Conservation (phyloP, 1,140 invertebrate genomes). For the Drosophila mayri region DNA sequence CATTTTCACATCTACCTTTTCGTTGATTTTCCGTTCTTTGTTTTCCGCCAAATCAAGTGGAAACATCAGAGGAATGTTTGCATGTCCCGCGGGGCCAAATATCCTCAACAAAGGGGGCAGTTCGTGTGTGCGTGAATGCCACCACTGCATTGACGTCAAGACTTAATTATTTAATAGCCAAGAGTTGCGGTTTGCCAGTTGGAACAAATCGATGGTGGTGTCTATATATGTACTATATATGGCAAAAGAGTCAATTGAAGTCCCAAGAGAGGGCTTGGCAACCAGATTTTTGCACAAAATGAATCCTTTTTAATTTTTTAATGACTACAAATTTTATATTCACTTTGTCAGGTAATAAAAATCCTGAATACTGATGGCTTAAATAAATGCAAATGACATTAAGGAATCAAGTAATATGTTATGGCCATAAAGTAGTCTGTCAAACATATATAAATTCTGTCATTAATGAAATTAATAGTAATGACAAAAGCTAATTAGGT, state of each 20-base stretch:
- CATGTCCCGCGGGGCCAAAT: conserved; percentile 39
- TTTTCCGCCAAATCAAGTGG: conserved; percentile 34
- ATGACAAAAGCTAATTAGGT: not conserved
- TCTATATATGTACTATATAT: conserved; percentile 16
- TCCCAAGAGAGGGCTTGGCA: no score
- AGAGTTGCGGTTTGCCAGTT: conserved; percentile 15
- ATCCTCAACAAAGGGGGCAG: conserved; percentile 7
- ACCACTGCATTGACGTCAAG: conserved; percentile 62
- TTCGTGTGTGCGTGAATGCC: conserved; percentile 25
- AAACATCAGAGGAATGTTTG: conserved; percentile 42
- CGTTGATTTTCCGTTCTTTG: conserved; percentile 2
- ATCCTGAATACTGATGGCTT: not conserved
- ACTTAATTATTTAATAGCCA: conserved; percentile 58
- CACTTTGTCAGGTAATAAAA: conserved; percentile 5
- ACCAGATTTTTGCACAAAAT: not conserved
- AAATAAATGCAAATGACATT: not conserved
- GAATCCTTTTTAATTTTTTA: not conserved
- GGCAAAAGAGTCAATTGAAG: conserved; percentile 19
- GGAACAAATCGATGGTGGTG: conserved; percentile 33
- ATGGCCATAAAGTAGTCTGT: not conserved
- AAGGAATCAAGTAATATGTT: not conserved
- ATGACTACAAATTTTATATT: not conserved
- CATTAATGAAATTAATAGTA: not conserved
- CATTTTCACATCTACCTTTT: conserved; percentile 16
- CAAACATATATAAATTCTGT: not conserved